Conservation (phyloP, 2,797 vertebrate species). For the Melopsittacus undulatus region DNA sequence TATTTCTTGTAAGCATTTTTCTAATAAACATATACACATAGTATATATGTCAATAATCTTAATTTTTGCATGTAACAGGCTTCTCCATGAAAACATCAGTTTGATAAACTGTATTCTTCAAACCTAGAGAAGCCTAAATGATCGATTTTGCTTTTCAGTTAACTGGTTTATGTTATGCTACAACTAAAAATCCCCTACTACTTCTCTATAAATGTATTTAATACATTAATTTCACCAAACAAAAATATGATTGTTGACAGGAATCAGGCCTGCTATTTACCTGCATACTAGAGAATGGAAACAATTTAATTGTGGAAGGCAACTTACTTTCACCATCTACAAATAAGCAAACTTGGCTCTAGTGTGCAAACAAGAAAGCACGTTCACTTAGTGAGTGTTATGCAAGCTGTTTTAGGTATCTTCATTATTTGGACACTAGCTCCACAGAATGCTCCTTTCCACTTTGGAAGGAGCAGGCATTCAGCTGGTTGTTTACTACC, state of each 20-base stretch:
- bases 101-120: neutral
- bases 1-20: neutral
- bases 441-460: neutral
- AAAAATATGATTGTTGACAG: neutral
- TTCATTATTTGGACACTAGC: neutral
- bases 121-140: neutral
- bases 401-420: neutral
- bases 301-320: neutral
- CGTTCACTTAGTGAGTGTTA: neutral
- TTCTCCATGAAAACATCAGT: neutral
- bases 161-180: fast-evolving
- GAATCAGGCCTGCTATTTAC: neutral
- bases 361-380: neutral
- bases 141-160: neutral
- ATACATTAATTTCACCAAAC: neutral
- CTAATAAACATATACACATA: neutral
- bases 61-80: neutral
- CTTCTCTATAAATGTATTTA: neutral
- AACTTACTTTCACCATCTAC: neutral
- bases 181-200: neutral
- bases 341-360: neutral
- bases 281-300: neutral
- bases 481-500: neutral
- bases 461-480: neutral
- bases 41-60: neutral